Base-by-base conservation (phyloP, 2,888 invertebrate genomes). In the Coelogynopora nodosa region DNA sequence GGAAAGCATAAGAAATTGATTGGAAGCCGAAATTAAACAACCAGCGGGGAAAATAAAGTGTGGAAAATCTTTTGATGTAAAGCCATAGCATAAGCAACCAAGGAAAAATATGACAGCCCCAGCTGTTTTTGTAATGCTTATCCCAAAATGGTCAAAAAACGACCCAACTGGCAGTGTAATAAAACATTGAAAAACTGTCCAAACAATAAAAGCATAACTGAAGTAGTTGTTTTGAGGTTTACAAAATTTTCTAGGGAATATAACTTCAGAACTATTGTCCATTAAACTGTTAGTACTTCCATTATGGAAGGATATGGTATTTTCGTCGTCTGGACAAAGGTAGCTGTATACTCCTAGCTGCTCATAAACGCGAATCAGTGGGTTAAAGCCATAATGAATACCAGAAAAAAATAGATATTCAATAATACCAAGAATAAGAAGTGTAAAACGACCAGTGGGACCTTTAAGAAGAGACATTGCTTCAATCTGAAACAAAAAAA, bases 71-170 rank as follows among this genome's bases (percentile, higher is more conserved):
- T 74, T 26, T 74, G 74, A 74, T 10, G 74, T 74, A 26, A 74
- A 74, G 23, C 10, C 74, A 74, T 74, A 74, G 27, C 5, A 74
- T 1, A 86, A 28, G 82, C 86, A 82, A 1, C 74, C 86, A 0
- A 86, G 10, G 18, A 86, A 27, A 31, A 86, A 86, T 5, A 80
- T 2, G 27, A 86, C 2, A 13, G 81, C 10, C 1, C 31, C 82
- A 26, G 31, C 13, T 30, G 31, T 2, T 31, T 86, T 86, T 29
- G 81, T 30, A n/a, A 82, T 86, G n/a, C 27, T 0, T 5, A 0
- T 1, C 0, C 86, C 86, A 26, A 1, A 86, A 23, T 30, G 28
- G 30, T 86, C 86, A 23, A 86, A 86, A 1, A 86, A 1, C 26
- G 1, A 30, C 5, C 86, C 86, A 82, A 80, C 2, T 0, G 82